Evolutionary conservation across 2,113 vertebrate genomes (phyloP), one percentile per base, ranked within the genome.

Genomic region (Octodon degus): DNA sequence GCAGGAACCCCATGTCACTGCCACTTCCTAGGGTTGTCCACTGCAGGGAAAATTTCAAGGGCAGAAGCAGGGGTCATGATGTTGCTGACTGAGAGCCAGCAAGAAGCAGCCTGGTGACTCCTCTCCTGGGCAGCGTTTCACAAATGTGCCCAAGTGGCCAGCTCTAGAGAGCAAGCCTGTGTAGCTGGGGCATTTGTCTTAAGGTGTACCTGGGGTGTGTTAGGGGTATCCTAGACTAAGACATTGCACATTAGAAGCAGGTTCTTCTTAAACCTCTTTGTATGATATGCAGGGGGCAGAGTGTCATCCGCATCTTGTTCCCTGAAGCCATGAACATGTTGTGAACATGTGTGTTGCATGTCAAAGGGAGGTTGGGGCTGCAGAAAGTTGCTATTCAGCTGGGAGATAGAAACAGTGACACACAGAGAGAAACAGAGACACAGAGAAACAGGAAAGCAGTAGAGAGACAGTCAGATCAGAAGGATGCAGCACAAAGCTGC

Each of bases 1-100:
- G 58, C 30, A 80, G 25, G 17, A 50, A 0, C 17, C 16, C 20
- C 4, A 30, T 47, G 32, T 27, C 34, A 24, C 19, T 55, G 9
- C 40, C 20, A n/a, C 30, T 70, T 72, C 32, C 0, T 0, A 37
- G 79, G 40, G 1, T 40, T 4, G 0, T 16, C 4, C 17, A 11
- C 2, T 13, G 22, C 9, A 4, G 24, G 53, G 24, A 22, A 43
- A 30, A 43, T 84, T 4, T 50, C 34, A 68, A n/a, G 81, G 50
- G 65, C 25, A 50, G 74, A 63, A 63, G 58, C 16, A n/a, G 72
- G 63, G 65, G 53, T 37, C 55, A 60, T 55, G 17, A 76, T 82
- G 7, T 53, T 81, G 47, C 30, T 27, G 70, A 87, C 80, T 25
- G 34, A 92, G n/a, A 67, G 47, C 63, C 60, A 83, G 27, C 2